Evolutionary conservation across 2,888 invertebrate species (phyloP).

Genomic region (Willowsia nigromaculata): DNA sequence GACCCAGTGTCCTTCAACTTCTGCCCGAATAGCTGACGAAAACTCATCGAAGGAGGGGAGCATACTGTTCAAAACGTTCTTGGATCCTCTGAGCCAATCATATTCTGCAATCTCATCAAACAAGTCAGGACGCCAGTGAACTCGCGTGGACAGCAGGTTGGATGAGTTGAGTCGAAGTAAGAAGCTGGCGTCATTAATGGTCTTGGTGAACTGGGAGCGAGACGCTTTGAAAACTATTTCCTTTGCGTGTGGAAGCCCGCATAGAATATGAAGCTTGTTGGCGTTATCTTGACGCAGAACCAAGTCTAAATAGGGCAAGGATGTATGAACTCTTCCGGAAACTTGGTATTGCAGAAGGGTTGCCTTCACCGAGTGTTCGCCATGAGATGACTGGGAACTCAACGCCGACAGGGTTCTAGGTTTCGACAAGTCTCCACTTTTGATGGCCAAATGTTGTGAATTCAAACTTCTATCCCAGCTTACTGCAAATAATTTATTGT

Average conservation of each 20-base stretch:
- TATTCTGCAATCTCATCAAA: conserved; percentile 70
- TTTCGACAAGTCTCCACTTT: conserved; percentile 31
- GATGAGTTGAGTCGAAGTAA: conserved; percentile 79
- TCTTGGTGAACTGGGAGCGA: conserved; percentile 78
- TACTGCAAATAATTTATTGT: conserved; percentile 10
- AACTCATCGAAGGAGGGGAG: conserved; percentile 37
- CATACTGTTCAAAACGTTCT: not conserved
- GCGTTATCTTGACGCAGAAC: conserved; percentile 59
- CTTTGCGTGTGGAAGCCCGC: conserved; percentile 79
- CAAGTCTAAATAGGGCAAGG: conserved; percentile 72
- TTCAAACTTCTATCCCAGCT: not conserved
- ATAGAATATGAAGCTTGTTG: conserved; percentile 73
- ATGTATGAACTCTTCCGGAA: conserved; percentile 8
- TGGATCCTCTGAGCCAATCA: conserved; percentile 53
- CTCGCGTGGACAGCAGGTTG: conserved; percentile 78
- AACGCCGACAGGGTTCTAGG: conserved; percentile 47
- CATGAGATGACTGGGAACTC: not conserved
- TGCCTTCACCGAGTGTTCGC: conserved; percentile 18
- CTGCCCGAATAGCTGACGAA: conserved; percentile 54
- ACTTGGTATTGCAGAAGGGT: conserved; percentile 32
- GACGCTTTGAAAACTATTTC: conserved; percentile 78
- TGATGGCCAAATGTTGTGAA: not conserved
- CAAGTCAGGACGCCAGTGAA: conserved; percentile 79
- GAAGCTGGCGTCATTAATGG: conserved; percentile 78
- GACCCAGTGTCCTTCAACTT: conserved; percentile 71